Evolutionary conservation across 1,140 invertebrate genomes (phyloP), one percentile per base, ranked within the genome.

Genomic region (Drosophila athabasca): DNA sequence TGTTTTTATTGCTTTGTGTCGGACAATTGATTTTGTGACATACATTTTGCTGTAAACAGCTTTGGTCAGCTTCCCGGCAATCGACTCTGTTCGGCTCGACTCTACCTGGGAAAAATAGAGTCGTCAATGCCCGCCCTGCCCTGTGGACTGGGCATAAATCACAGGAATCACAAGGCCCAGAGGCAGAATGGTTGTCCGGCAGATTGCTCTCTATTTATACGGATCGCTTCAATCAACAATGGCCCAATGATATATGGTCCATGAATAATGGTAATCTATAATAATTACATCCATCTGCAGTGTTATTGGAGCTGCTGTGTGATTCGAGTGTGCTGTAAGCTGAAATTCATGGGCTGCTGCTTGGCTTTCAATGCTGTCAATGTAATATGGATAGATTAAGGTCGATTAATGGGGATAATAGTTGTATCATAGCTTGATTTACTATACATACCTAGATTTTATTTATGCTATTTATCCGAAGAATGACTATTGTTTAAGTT

Each of bases 21-120:
- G 80, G 67, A 84, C 80, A 84, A 84, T 84, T 84, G 80, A 84
- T 84, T 77, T 58, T 69, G 76, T 85, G 80, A 84, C 81, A 80
- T 85, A 73, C 65, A 76, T 85, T 39, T 84, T 57, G 54, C 44
- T 84, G 81, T 84, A 84, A 84, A 84, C 76, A 85, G 81, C 67
- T 76, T 76, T 76, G 80, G 80, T 84, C 80, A 79, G 67, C 65
- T 45, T 67, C 43, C 41, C 54, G 52, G 29, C 61, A 9, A 35
- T 35, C 31, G 19, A 26, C 17, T 19, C 17, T 19, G 0, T 19
- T 19, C 17, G 17, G 1, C 39, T 29, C 51, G 22, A 19, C 24
- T 61, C 57, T 39, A 39, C 22, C 35, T 45, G 35, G 17, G n/a
- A 13, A 50, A 9, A 72, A 82, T 82, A 44, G 57, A 82, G 74